Conservation (phyloP, 1,140 invertebrate species). For the Eufriesea mexicana region DNA sequence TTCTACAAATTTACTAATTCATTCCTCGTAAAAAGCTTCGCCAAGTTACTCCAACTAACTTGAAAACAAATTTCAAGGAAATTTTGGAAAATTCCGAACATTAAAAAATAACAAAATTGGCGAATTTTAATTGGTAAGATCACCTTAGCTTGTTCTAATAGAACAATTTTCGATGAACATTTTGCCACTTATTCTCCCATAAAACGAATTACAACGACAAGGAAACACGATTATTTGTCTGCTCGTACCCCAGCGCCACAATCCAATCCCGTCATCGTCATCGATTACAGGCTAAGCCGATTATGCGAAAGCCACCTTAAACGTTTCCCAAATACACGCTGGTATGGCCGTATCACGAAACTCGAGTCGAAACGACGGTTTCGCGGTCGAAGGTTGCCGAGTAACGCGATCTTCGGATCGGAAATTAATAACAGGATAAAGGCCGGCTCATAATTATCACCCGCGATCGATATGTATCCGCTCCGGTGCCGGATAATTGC, state of each 20-base stretch:
- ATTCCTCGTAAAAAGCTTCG: too few relatives aligned
- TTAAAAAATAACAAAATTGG: too few relatives aligned
- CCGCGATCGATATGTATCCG: slow-evolving; percentile 28
- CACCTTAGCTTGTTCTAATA: too few relatives aligned
- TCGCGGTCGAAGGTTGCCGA: neutral
- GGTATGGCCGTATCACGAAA: neutral
- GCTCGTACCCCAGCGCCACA: neutral
- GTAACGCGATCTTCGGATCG: neutral
- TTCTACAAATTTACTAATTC: too few relatives aligned
- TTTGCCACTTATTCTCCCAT: too few relatives aligned
- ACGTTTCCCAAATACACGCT: neutral
- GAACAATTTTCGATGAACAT: too few relatives aligned
- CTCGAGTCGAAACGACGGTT: neutral
- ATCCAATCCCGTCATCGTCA: neutral
- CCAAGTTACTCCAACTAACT: too few relatives aligned
- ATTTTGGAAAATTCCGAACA: too few relatives aligned
- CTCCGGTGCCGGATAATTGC: slow-evolving; percentile 37
- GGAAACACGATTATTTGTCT: neutral
- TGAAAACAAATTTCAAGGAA: too few relatives aligned
- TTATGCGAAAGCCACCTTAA: neutral
- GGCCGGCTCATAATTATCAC: slow-evolving; percentile 23
- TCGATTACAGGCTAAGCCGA: neutral
- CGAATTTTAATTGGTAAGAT: too few relatives aligned
- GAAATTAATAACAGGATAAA: slow-evolving; percentile 34
- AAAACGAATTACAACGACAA: too few relatives aligned